Evolutionary conservation across 1,140 invertebrate genomes (phyloP), one percentile per base, ranked within the genome.

Genomic region (Linepithema humile): DNA sequence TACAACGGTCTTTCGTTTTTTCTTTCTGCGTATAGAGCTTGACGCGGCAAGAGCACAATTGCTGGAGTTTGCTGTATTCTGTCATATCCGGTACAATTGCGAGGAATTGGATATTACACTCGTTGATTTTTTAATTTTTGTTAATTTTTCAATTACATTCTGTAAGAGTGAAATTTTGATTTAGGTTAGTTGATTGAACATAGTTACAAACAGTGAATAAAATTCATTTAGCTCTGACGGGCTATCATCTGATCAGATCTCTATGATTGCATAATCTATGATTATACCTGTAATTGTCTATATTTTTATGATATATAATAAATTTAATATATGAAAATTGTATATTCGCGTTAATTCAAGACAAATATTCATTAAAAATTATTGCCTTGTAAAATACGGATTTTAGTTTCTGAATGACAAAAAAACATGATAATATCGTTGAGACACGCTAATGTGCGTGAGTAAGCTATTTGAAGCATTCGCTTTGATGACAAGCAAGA

Each of bases 1-100:
- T 88, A 29, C 74, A 88, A 17, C 64, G 67, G 2, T 85, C 59
- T 10, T 48, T 84, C 15, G 48, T 60, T 1, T 6, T 62, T 9
- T 73, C 48, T 17, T 50, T 40, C 12, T 65, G 57, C 59, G 40
- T 55, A 3, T 85, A 65, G 55, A 84, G 26, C 32, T 74, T 65
- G 1, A 62, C 0, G 23, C 85, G 83, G 23, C 59, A 65, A 32
- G 0, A 4, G 23, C 75, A 80, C 3, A 32, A 7, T 7, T 70
- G 45, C 15, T 55, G 35, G 12, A 65, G 3, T 43, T 0, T 55
- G 15, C 48, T 55, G 23, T 23, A 59, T 50, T 20, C 0, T 1
- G 26, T 7, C 48, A 15, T 43, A 40, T 7, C 12, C 26, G 64
- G 6, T 32, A 53, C 50, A n/a, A 17, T 50, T 1, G 38, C 72